Evolutionary conservation across 92 coral and sea anemone species (phyloP).

Genomic region (Phymanthus crucifer): DNA sequence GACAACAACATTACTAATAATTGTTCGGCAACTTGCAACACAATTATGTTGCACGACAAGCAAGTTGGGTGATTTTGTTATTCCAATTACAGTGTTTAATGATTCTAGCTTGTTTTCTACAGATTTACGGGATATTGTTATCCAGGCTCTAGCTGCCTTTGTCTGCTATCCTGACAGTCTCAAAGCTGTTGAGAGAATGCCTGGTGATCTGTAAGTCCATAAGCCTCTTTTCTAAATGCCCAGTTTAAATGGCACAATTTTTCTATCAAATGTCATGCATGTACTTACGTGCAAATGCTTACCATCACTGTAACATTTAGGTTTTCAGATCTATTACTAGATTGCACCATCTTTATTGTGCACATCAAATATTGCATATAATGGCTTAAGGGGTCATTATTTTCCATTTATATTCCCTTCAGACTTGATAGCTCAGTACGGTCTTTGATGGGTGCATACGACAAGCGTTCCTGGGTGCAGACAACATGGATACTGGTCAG

Average conservation of each 20-base stretch:
- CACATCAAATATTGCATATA: not conserved
- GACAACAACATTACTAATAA: too few species aligned
- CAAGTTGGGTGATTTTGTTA: too few species aligned
- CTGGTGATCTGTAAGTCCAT: constrained; percentile 61
- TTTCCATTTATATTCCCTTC: not conserved
- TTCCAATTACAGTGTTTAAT: too few species aligned
- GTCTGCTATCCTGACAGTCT: constrained; percentile 95
- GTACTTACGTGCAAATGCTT: too few species aligned
- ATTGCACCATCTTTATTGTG: too few species aligned
- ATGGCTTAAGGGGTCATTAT: too few species aligned
- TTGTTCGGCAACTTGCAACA: too few species aligned
- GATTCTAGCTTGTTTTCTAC: not conserved
- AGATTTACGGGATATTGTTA: constrained; percentile 95
- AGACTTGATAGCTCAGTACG: constrained; percentile 84
- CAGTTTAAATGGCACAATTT: too few species aligned
- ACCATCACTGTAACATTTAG: too few species aligned
- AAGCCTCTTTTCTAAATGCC: not conserved
- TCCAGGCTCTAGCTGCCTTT: constrained; percentile 93
- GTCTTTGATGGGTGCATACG: constrained; percentile 88
- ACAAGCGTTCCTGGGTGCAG: constrained; percentile 97
- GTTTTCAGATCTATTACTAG: too few species aligned
- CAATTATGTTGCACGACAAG: too few species aligned
- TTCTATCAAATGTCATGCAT: too few species aligned
- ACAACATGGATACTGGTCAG: constrained; percentile 97
- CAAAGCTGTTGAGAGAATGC: constrained; percentile 74